Percentiles rank a stretch among this genome's conserved stretches.
Evolutionary conservation across 2,797 vertebrate species (phyloP).

Genomic region (Crax fasciolata): DNA sequence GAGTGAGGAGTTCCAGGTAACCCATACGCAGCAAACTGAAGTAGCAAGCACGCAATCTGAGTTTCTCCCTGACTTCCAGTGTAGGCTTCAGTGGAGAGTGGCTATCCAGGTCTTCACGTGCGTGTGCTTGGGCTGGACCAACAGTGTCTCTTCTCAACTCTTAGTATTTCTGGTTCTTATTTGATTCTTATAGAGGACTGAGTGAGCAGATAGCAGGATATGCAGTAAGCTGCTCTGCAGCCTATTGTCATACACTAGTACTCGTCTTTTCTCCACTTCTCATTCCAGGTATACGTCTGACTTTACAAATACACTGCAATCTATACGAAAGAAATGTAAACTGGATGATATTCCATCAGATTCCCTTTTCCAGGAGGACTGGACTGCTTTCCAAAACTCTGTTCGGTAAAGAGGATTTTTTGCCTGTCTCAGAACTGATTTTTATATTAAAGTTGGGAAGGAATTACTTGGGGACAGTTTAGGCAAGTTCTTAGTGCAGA

Average conservation of each 20-base stretch:
- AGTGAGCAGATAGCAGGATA: neutral
- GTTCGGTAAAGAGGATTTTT: constrained; percentile 85
- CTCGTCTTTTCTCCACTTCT: neutral
- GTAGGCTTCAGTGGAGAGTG: neutral
- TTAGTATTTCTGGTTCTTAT: neutral
- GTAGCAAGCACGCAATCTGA: neutral
- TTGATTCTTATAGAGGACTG: neutral
- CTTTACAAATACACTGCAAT: constrained; percentile 93
- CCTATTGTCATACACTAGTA: neutral
- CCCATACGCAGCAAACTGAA: neutral
- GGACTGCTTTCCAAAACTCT: constrained; percentile 96
- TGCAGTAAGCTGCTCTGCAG: neutral
- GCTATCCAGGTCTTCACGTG: neutral
- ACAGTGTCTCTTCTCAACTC: neutral
- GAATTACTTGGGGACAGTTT: neutral
- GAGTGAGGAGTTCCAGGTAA: neutral
- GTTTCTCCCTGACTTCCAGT: neutral
- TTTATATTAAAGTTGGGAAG: neutral
- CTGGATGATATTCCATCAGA: constrained; percentile 89
- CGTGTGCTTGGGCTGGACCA: neutral
- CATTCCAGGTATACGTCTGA: constrained; percentile 91
- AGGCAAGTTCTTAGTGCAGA: neutral
- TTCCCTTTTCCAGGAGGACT: constrained; percentile 94
- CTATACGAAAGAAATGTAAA: constrained; percentile 93
- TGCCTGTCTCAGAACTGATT: neutral